Evolutionary conservation across 2,113 vertebrate genomes (phyloP).

Genomic region (Edolisoma coerulescens): DNA sequence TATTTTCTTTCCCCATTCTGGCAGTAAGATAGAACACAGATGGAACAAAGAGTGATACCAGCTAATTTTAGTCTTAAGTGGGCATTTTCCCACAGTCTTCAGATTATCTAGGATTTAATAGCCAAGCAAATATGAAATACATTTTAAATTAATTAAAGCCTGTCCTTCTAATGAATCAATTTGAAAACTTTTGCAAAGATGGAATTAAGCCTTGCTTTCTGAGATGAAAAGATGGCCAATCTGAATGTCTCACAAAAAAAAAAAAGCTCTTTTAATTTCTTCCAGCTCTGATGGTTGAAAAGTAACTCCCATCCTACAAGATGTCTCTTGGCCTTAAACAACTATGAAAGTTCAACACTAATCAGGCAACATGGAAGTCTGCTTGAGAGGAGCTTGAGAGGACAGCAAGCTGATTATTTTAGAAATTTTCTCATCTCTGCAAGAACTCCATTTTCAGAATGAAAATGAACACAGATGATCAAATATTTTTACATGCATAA

Average conservation of each 20-base stretch:
- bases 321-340: constrained; percentile 28
- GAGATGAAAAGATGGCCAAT: background rate
- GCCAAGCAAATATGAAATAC: background rate
- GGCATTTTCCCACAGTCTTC: constrained; percentile 6
- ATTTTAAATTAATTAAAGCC: constrained; percentile 42
- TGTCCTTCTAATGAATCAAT: background rate
- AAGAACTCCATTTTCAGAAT: background rate
- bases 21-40: constrained; percentile 17
- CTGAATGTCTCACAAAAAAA: background rate
- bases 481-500: background rate
- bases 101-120: constrained; percentile 32
- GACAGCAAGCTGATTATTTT: background rate
- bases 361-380: background rate
- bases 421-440: background rate
- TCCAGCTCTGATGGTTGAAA: background rate
- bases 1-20: background rate
- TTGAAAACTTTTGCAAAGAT: constrained; percentile 10
- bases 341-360: background rate
- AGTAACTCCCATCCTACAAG: constrained; percentile 9
- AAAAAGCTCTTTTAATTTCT: background rate
- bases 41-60: constrained; percentile 15
- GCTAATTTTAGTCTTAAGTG: constrained; percentile 6
- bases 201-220: background rate
- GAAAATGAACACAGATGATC: background rate
- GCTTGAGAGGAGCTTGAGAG: background rate